Conservation (phyloP, 1,140 invertebrate genomes). For the Dufourea novaeangliae region DNA sequence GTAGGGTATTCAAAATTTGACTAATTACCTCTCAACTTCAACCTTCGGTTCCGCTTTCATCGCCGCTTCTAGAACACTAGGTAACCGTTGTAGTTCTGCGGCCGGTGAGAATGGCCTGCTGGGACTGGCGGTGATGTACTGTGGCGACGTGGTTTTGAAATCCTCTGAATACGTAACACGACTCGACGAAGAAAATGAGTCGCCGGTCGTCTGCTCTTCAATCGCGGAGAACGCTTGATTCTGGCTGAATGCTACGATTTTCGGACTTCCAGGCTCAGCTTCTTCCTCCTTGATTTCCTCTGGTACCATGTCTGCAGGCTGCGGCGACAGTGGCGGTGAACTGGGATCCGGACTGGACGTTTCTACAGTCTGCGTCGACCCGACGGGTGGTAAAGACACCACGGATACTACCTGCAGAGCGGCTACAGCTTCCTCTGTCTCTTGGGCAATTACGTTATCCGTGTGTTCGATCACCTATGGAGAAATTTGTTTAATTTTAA, state of each 20-base stretch:
- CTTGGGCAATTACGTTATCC: slow-evolving; percentile 81
- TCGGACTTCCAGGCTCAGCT: slow-evolving; percentile 72
- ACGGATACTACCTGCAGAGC: slow-evolving; percentile 83
- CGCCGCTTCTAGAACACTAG: slow-evolving; percentile 90
- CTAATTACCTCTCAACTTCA: slow-evolving; percentile 87
- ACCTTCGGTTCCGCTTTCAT: slow-evolving; percentile 93
- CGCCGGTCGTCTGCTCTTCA: slow-evolving; percentile 66
- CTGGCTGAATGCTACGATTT: slow-evolving; percentile 72
- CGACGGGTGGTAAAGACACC: slow-evolving; percentile 82
- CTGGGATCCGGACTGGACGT: slow-evolving; percentile 82
- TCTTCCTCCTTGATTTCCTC: slow-evolving; percentile 74
- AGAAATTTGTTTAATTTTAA: background rate
- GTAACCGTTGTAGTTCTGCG: slow-evolving; percentile 78
- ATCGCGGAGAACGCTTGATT: slow-evolving; percentile 69
- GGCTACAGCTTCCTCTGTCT: slow-evolving; percentile 82
- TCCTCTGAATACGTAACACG: slow-evolving; percentile 68
- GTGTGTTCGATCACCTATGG: slow-evolving; percentile 83
- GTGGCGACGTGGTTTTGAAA: slow-evolving; percentile 66
- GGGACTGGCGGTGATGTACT: slow-evolving; percentile 73
- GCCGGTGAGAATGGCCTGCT: slow-evolving; percentile 75
- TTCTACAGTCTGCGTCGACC: slow-evolving; percentile 83
- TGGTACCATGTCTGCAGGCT: slow-evolving; percentile 68
- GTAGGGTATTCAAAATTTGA: background rate
- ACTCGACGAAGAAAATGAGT: slow-evolving; percentile 61
- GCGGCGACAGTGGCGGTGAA: slow-evolving; percentile 80